A percentile compares a stretch with the other conserved stretches of the same genome.
These are phyloP conservation scores for Python bivittatus DNA, from an alignment of 2,113 vertebrate species.

Conservation along the genomic window DNA sequence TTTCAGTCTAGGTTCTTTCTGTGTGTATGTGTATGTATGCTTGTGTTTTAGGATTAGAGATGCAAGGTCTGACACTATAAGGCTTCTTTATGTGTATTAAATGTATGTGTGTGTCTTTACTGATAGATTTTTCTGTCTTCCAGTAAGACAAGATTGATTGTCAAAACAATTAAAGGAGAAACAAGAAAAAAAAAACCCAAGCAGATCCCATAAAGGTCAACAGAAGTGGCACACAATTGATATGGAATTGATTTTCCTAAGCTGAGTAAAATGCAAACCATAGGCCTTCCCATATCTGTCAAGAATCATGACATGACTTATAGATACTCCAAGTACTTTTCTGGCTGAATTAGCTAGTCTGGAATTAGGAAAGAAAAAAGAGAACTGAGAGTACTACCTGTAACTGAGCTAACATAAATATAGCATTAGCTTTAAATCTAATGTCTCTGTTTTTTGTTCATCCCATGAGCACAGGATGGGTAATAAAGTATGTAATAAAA, in stretches of 20 bases:
- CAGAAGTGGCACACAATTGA: background rate
- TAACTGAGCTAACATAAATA: slow-evolving; percentile 6
- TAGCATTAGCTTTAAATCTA: background rate
- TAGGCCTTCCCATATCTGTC: background rate
- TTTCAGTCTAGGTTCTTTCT: background rate
- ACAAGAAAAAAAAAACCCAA: background rate
- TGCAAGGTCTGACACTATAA: background rate
- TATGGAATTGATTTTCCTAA: slow-evolving; percentile 13
- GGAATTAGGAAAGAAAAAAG: slow-evolving; percentile 17
- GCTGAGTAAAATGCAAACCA: background rate
- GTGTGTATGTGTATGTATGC: background rate
- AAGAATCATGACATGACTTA: background rate
- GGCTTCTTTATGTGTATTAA: background rate
- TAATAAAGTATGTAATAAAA: slow-evolving; percentile 7
- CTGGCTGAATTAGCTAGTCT: slow-evolving; percentile 5
- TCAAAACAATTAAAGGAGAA: background rate
- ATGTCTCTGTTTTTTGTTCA: slow-evolving; percentile 6
- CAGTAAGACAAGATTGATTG: background rate
- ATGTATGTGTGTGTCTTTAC: background rate
- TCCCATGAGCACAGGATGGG: background rate
- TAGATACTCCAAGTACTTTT: slow-evolving; percentile 5
- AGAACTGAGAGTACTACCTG: slow-evolving; percentile 1
- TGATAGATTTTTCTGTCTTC: background rate
- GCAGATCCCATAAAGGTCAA: background rate
- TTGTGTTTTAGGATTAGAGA: background rate